phyloP scores from a whole-genome alignment of 2,113 vertebrate genomes.

The Himantopus leucocephalus region DNA sequence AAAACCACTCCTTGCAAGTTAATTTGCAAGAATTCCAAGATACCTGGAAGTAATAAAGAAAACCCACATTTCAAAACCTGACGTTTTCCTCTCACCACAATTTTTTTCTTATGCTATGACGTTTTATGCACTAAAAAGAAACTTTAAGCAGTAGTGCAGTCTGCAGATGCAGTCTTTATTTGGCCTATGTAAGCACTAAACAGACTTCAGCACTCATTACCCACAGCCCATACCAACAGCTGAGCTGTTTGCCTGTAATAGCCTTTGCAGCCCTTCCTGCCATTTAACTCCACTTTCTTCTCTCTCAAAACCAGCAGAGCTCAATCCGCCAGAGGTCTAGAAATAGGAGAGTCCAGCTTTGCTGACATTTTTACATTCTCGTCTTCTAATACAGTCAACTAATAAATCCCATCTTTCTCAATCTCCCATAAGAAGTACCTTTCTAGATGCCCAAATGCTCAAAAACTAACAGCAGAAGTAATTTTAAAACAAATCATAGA shows the following conservation, averaged over 20 bases:
- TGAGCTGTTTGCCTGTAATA: neutral
- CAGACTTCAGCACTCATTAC: neutral
- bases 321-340: neutral
- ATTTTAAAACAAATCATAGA: neutral
- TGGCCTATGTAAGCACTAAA: neutral
- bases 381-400: neutral
- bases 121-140: neutral
- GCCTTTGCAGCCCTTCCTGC: neutral
- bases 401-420: neutral
- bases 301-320: neutral
- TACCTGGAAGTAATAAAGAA: neutral
- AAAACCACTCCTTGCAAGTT: neutral
- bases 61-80: neutral
- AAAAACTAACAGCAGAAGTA: neutral
- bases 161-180: neutral
- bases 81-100: neutral
- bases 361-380: neutral
- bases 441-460: neutral
- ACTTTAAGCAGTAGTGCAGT: neutral
- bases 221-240: neutral
- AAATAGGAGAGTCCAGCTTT: neutral
- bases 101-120: neutral
- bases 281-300: neutral
- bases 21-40: neutral
- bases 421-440: neutral